Evolutionary conservation across 2,113 vertebrate species (phyloP).

Genomic region (Cryptomyrus ogoouensis): DNA sequence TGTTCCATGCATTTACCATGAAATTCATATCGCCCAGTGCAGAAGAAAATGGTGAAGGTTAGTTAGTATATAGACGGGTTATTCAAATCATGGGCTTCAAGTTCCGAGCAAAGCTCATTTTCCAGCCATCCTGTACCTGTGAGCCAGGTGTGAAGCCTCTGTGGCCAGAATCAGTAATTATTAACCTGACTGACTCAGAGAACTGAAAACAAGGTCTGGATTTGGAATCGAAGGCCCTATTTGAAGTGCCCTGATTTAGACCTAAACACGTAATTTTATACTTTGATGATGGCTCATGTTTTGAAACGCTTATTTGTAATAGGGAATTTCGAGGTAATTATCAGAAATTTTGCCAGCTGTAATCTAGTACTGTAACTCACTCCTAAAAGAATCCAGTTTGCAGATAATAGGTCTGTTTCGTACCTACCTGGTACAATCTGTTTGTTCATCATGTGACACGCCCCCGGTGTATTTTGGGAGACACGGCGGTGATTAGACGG

Average conservation of each 20-base stretch:
- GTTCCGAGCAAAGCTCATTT: too few relatives aligned
- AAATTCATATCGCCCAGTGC: not conserved
- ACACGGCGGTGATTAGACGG: not conserved
- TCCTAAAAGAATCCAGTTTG: not conserved
- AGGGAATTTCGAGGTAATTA: not conserved
- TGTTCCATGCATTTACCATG: not conserved
- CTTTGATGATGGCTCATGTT: not conserved
- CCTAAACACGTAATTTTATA: not conserved
- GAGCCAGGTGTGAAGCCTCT: not conserved
- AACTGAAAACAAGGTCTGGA: not conserved
- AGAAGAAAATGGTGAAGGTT: not conserved
- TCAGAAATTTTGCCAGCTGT: not conserved
- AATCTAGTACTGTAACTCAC: not conserved
- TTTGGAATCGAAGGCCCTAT: not conserved
- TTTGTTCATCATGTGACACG: not conserved
- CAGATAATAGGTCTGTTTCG: slow-evolving; percentile 9
- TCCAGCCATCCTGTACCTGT: not conserved
- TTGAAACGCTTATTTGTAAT: not conserved
- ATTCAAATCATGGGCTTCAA: not conserved
- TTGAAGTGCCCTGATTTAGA: not conserved
- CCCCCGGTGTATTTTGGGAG: not conserved
- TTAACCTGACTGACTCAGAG: not conserved
- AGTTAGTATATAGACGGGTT: not conserved
- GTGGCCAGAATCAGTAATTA: not conserved
- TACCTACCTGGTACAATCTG: slow-evolving; percentile 8